Evolutionary conservation across 2,797 vertebrate species (phyloP), one percentile per base, ranked within the genome.

Genomic region (Sus cebifrons): DNA sequence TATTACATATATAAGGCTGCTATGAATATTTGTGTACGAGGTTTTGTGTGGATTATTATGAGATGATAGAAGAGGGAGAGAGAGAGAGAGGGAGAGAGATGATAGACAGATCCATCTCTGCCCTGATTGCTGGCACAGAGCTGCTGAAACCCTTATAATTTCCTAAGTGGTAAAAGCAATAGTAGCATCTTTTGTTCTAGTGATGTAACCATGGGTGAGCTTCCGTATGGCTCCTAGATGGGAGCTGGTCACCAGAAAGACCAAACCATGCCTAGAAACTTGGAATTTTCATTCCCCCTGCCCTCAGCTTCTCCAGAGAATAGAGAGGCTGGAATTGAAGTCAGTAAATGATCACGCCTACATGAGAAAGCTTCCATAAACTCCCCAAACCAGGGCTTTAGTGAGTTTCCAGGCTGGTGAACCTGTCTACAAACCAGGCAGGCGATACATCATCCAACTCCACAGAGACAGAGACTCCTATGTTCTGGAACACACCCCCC

Each of bases 371-470:
- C n/a, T 6, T 77, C 49, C 49, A 5, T 68, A 54, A 75, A 67
- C 60, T 23, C 23, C 32, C 25, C 29, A 9, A 58, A 32, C n/a
- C 25, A 20, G 8, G 23, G 14, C 3, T 12, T 49, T 1, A 2
- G 15, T 78, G 54, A 62, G 71, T 21, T 78, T 84, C 79, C n/a
- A 70, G 64, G 32, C 67, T 36, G 27, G 71, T 1, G 0, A 77
- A 40, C 67, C 54, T 40, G 62, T 8, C 36, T 62, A 84, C 11
- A 15, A 49, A 54, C 11, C 21, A 58, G 65, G 64, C 25, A 0
- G 25, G n/a, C n/a, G 64, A 40, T 1, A 5, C 13, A 15, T 0
- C 12, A 49, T 10, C n/a, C 6, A 14, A 23, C 21, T 60, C 29
- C 18, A 15, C 9, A 52, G 15, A 8, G 20, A 16, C 64, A 40